Evolutionary conservation across 2,113 vertebrate species (phyloP).

Genomic region (Benitochromis conjunctus): DNA sequence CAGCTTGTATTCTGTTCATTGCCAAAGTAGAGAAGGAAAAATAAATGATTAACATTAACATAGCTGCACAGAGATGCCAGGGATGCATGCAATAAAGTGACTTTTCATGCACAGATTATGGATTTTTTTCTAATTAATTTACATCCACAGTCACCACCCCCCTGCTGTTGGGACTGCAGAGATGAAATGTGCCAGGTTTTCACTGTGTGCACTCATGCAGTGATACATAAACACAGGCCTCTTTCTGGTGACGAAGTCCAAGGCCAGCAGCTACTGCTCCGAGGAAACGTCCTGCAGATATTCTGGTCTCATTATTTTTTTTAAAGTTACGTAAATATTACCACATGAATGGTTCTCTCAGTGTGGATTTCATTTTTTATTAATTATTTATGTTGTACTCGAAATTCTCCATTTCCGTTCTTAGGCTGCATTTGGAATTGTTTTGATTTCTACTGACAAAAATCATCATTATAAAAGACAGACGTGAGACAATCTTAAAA

Average conservation of each 20-base stretch:
- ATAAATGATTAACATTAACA: background rate
- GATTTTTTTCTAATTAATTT: background rate
- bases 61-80: background rate
- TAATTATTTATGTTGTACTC: background rate
- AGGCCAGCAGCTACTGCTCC: background rate
- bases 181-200: background rate
- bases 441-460: background rate
- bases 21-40: background rate
- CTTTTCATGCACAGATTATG: background rate
- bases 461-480: background rate
- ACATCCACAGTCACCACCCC: background rate
- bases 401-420: background rate
- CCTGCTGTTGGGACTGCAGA: background rate
- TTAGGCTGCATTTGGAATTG: rapidly evolving
- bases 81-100: background rate
- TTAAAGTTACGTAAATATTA: background rate
- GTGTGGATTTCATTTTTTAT: background rate
- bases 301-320: background rate
- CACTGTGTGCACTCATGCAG: background rate
- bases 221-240: rapidly evolving
- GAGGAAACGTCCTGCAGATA: background rate
- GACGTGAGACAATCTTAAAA: too few species aligned
- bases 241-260: rapidly evolving
- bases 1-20: background rate
- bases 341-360: background rate